Evolutionary conservation across 2,888 invertebrate genomes (phyloP).

Genomic region (Mythimna lalbum): DNA sequence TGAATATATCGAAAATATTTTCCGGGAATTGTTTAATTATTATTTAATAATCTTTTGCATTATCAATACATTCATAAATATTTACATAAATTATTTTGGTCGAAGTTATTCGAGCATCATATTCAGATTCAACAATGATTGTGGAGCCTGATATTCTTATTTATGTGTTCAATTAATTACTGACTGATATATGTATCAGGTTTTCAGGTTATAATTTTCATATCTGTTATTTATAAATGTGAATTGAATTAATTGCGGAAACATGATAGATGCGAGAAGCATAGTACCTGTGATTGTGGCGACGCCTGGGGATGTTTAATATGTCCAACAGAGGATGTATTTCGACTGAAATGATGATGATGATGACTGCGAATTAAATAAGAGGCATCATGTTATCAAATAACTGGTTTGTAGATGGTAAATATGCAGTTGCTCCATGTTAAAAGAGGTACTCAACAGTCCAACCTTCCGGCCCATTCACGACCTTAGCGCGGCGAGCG

Average conservation of each 20-base stretch:
- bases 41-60: background rate
- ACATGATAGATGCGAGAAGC: background rate
- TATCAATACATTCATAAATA: background rate
- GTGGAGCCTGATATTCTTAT: background rate
- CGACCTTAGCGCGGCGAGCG: no score
- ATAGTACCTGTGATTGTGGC: background rate
- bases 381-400: no score
- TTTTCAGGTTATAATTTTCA: background rate
- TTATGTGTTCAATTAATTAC: background rate
- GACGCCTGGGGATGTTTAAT: background rate
- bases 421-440: no score
- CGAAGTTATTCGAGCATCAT: background rate
- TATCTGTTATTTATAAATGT: background rate
- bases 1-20: background rate
- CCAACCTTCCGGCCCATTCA: no score
- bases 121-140: background rate
- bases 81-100: background rate
- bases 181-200: slow-evolving; percentile 1
- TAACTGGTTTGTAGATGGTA: no score
- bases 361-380: no score
- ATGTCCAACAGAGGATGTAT: no score
- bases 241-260: background rate
- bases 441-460: no score
- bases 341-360: no score
- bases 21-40: background rate